phyloP scores from a whole-genome alignment of 2,113 vertebrate genomes.

The Paralichthys olivaceus region DNA sequence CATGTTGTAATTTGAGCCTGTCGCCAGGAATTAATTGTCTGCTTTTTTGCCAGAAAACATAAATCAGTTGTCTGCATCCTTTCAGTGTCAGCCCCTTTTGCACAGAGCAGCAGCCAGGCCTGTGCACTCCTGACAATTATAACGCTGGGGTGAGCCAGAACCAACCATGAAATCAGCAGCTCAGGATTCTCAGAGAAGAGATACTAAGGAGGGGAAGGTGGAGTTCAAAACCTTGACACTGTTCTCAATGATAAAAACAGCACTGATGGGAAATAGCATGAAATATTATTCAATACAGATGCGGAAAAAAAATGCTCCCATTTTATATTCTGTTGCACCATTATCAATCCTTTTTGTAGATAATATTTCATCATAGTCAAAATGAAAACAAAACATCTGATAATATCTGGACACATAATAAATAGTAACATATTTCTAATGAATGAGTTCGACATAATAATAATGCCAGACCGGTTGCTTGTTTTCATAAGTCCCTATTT shows the following conservation, averaged over 20 bases:
- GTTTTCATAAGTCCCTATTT: conserved; percentile 78
- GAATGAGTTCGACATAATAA: conserved; percentile 64
- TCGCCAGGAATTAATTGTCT: conserved; percentile 72
- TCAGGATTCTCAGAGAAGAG: conserved; percentile 37
- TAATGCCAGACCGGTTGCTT: conserved; percentile 62
- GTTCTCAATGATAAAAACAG: background rate
- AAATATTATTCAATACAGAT: background rate
- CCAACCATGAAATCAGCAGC: conserved; percentile 54
- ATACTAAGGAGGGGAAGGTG: conserved; percentile 30
- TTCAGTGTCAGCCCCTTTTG: conserved; percentile 35
- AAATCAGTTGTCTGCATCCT: conserved; percentile 66
- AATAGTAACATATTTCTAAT: conserved; percentile 62
- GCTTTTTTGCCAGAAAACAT: conserved; percentile 70
- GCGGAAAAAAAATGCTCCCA: background rate
- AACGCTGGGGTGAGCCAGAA: conserved; percentile 43
- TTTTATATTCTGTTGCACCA: conserved; percentile 4
- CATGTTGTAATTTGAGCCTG: conserved; percentile 67
- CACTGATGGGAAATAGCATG: conserved; percentile 9
- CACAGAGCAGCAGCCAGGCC: conserved; percentile 37
- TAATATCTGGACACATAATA: conserved; percentile 58
- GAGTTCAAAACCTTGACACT: conserved; percentile 26
- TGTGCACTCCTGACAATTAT: conserved; percentile 23
- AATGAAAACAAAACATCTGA: conserved; percentile 47
- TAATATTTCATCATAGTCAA: conserved; percentile 28
- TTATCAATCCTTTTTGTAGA: conserved; percentile 18